Evolutionary conservation across 1,140 invertebrate species (phyloP).

Genomic region (Atta texana): DNA sequence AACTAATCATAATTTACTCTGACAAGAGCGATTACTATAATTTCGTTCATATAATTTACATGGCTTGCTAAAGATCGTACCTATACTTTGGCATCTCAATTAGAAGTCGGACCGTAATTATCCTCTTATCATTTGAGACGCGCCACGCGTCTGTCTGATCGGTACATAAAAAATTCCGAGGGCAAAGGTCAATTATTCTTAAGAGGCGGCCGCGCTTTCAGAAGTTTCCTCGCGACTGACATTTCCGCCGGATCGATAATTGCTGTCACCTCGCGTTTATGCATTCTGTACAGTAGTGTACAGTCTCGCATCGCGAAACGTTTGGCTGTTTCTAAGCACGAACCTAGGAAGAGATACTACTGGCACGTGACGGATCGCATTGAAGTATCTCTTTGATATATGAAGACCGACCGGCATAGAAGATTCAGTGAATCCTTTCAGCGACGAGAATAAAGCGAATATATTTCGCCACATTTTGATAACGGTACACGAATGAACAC

Average conservation of each 20-base stretch:
- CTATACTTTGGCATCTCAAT: constrained; percentile 35
- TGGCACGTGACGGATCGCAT: constrained; percentile 17
- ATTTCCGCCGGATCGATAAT: constrained; percentile 57
- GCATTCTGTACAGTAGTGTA: not conserved
- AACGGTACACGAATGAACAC: constrained; percentile 46
- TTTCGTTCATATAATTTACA: constrained; percentile 51
- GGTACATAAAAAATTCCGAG: constrained; percentile 27
- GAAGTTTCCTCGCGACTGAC: constrained; percentile 44
- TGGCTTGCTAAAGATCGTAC: not conserved
- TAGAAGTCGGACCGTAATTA: constrained; percentile 29
- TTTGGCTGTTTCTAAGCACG: constrained; percentile 7
- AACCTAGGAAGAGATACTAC: not conserved
- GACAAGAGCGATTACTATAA: constrained; percentile 39
- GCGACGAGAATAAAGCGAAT: constrained; percentile 6
- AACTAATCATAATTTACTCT: constrained; percentile 18
- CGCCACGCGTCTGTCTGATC: not conserved
- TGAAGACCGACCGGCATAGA: constrained; percentile 5
- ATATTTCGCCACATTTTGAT: not conserved
- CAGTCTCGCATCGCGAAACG: not conserved
- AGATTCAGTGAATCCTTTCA: not conserved
- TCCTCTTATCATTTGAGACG: constrained; percentile 7
- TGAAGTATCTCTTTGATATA: not conserved
- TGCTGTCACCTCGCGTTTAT: constrained; percentile 44
- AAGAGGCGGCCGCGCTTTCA: constrained; percentile 38
- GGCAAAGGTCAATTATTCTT: constrained; percentile 41